phyloP scores from a whole-genome alignment of 2,113 vertebrate species.

The Xerus inauris region DNA sequence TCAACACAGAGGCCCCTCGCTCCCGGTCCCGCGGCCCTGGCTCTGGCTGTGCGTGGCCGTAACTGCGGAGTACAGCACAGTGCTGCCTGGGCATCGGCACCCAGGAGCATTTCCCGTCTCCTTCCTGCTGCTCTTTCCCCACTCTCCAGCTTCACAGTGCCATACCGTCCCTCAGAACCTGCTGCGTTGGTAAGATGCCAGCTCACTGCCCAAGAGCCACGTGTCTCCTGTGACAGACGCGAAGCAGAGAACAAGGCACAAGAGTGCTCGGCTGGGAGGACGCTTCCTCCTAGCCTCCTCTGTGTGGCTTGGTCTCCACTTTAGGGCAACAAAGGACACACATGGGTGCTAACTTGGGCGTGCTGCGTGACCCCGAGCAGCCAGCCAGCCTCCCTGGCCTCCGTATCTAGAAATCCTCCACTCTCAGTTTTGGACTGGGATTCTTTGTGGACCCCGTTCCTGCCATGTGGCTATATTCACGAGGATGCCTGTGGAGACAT shows the following conservation, averaged over 20 bases:
- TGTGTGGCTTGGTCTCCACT: too few species aligned
- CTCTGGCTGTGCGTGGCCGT: background rate
- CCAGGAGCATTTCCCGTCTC: background rate
- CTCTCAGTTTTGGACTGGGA: background rate
- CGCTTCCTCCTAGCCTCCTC: too few species aligned
- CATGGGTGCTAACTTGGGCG: too few species aligned
- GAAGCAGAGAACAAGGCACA: background rate
- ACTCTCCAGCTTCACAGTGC: background rate
- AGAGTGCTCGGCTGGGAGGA: too few species aligned
- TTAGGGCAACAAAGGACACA: accelerated
- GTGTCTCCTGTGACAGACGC: accelerated
- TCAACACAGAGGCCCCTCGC: background rate
- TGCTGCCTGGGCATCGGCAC: background rate
- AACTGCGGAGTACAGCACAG: background rate
- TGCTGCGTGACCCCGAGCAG: background rate
- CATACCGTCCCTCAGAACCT: background rate
- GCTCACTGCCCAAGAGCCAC: background rate
- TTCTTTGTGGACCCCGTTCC: background rate
- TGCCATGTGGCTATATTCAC: background rate
- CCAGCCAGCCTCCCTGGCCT: background rate
- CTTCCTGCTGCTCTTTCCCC: background rate
- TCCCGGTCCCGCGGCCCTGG: background rate
- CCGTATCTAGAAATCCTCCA: background rate
- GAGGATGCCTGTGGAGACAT: background rate
- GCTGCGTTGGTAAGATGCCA: background rate